phyloP scores from a whole-genome alignment of 2,113 vertebrate species.

The Macquaria australasica region DNA sequence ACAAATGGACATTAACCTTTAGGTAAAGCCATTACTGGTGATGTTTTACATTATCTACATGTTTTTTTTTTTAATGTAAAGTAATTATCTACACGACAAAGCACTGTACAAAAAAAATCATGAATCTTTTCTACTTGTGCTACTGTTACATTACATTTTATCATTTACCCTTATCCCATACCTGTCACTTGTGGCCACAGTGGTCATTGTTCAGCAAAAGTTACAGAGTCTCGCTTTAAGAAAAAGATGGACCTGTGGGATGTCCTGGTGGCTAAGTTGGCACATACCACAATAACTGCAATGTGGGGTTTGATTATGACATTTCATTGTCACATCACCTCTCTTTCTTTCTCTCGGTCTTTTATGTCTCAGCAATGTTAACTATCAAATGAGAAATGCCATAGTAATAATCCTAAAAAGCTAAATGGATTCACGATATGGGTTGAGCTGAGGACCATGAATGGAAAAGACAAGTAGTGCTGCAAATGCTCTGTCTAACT shows the following conservation, averaged over 20 bases:
- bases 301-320: background rate
- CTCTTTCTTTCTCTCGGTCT: background rate
- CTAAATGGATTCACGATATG: conserved; percentile 17
- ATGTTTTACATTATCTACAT: background rate
- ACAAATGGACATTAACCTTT: background rate
- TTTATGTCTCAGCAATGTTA: background rate
- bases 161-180: too few relatives aligned
- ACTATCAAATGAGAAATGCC: conserved; percentile 22
- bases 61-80: background rate
- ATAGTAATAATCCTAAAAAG: conserved; percentile 27
- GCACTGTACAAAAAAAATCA: too few relatives aligned
- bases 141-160: too few relatives aligned
- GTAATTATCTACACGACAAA: background rate
- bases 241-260: background rate
- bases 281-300: background rate
- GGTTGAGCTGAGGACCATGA: conserved; percentile 58
- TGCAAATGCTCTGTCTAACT: conserved; percentile 72
- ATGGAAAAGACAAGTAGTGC: conserved; percentile 67
- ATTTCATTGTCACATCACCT: background rate
- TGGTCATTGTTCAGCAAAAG: too few relatives aligned
- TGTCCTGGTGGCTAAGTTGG: background rate
- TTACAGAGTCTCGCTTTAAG: too few relatives aligned
- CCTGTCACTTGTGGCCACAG: too few relatives aligned
- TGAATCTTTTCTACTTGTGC: too few relatives aligned
- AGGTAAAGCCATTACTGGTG: background rate